A percentile compares a stretch with the other conserved stretches of the same genome.
These are phyloP conservation scores for Aphelenchoides avenae DNA, from an alignment of 1,140 invertebrate genomes.

Conservation along the genomic window DNA sequence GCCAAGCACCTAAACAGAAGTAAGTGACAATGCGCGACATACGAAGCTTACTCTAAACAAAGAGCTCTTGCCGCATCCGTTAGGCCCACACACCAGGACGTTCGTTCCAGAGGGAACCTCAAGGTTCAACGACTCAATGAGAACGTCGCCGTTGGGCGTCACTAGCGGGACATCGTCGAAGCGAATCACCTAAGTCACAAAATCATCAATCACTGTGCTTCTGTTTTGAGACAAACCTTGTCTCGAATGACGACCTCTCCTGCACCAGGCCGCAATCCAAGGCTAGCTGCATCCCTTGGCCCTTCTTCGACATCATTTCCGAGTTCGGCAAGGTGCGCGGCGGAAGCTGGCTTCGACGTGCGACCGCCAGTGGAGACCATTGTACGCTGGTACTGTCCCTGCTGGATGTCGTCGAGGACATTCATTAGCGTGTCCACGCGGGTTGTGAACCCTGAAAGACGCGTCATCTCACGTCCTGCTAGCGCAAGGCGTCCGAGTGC, in stretches of 20 bases:
- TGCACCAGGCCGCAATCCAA: conserved; percentile 66
- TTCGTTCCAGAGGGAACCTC: conserved; percentile 91
- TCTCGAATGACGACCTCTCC: conserved; percentile 79
- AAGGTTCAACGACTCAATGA: conserved; percentile 81
- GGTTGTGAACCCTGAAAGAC: conserved; percentile 85
- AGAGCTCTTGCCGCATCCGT: conserved; percentile 72
- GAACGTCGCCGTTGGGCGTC: conserved; percentile 91
- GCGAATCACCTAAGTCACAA: not conserved
- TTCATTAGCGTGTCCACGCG: conserved; percentile 81
- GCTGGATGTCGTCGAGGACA: conserved; percentile 80
- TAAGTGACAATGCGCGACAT: not conserved
- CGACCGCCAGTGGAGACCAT: conserved; percentile 34
- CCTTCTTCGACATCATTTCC: too few species aligned
- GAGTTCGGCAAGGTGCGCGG: too few species aligned
- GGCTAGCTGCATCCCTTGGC: too few species aligned
- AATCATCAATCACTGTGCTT: too few species aligned
- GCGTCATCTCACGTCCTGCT: conserved; percentile 85
- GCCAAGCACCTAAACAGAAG: conserved; percentile 70
- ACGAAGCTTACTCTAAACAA: conserved; percentile 30
- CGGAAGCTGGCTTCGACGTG: too few species aligned
- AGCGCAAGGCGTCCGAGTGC: conserved; percentile 88
- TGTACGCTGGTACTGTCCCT: conserved; percentile 63
- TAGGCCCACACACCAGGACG: conserved; percentile 91
- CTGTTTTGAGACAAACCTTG: too few species aligned
- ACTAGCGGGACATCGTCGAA: conserved; percentile 85